Base-by-base conservation (phyloP, 2,113 vertebrate species). In the Dipodomys stephensi region DNA sequence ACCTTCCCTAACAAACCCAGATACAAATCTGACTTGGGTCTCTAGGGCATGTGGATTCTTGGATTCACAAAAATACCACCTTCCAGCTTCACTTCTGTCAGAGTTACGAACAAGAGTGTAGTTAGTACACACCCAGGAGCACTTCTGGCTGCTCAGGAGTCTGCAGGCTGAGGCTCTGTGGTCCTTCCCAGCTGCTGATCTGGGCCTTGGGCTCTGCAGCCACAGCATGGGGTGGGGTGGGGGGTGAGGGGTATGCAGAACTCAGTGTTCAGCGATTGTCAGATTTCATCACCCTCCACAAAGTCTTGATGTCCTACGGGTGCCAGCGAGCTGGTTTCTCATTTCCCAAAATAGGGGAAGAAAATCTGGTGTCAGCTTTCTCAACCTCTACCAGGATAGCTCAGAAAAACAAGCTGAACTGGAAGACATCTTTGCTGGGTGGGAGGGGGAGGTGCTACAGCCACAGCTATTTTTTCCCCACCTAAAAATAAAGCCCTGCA, bases 401-500 rank as follows among this genome's bases (percentile, higher is more conserved):
- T 95, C 87, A 35, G 44, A 89, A 96, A 62, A 88, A 93, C 87
- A 85, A 95, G 92, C 82, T 25, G 16, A 64, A 71, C 83, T 83
- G 96, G 95, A 94, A 96, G 83, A 44, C 60, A 79, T 87, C 87
- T 77, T 83, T 0, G 1, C 49, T 86, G 82, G 78, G 94, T 91
- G 88, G 94, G 53, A 80, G 80, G 73, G 72, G 82, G 64, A 94
- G 85, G 88, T 83, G 90, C 80, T 69, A 69, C 65, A 80, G 83
- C 71, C 67, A 62, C 8, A 69, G 97, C 68, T 94, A 95, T 91
- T 95, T 87, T 91, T 86, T 86, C 76, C 80, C 39, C 69, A 88
- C 85, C 94, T 96, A 97, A 96, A 97, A 96, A 97, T 97, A 97
- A 96, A 95, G 67, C n/a, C 72, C 49, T 13, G 4, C 32, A 95